Evolutionary conservation across 2,888 invertebrate species (phyloP).

Genomic region (Nymphalis polychloros): DNA sequence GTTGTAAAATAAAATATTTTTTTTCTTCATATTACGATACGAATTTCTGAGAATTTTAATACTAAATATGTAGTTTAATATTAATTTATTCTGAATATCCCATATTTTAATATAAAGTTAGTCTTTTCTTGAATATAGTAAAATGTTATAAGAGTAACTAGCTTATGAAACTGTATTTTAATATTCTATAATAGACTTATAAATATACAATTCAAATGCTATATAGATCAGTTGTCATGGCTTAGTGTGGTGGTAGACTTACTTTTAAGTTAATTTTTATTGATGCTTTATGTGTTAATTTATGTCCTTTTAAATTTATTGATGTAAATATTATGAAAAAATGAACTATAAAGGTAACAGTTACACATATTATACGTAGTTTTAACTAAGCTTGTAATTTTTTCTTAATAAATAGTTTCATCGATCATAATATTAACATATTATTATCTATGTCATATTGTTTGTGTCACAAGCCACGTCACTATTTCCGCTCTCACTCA

Average conservation of each 20-base stretch:
- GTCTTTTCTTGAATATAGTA: not conserved
- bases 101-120: not conserved
- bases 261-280: conserved; percentile 18
- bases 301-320: conserved; percentile 24
- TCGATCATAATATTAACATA: conserved; percentile 36
- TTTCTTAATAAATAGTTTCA: conserved; percentile 5
- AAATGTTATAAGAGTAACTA: conserved; percentile 1
- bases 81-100: not conserved
- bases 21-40: not conserved
- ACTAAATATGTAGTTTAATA: not conserved
- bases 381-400: not conserved
- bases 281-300: conserved; percentile 32
- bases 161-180: not conserved
- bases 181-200: not conserved
- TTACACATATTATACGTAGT: not conserved
- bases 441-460: conserved; percentile 32
- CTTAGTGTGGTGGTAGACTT: conserved; percentile 30
- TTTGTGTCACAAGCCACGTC: conserved; percentile 71
- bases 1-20: not conserved
- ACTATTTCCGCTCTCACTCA: conserved; percentile 79
- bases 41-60: not conserved
- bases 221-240: conserved; percentile 23
- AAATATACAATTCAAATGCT: not conserved
- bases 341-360: not conserved
- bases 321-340: conserved; percentile 36